Evolutionary conservation across 2,888 invertebrate species (phyloP).

Genomic region (Serripes groenlandicus): DNA sequence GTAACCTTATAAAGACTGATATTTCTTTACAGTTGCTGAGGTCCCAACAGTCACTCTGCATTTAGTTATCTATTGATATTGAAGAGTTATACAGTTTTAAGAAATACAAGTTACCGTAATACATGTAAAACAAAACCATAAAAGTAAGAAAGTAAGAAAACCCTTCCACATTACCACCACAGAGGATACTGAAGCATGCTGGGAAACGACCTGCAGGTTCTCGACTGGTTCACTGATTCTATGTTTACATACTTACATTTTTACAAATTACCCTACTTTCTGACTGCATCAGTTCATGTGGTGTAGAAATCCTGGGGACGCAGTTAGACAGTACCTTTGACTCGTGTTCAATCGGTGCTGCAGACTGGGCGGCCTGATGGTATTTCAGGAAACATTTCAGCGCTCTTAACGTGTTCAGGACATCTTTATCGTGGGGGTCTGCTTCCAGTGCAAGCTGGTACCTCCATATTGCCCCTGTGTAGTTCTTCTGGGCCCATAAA

Average conservation of each 20-base stretch:
- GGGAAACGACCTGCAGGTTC: slow-evolving; percentile 28
- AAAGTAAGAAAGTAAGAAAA: neutral
- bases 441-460: slow-evolving; percentile 84
- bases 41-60: too few relatives aligned
- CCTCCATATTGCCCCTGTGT: slow-evolving; percentile 84
- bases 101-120: too few relatives aligned
- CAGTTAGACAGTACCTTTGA: slow-evolving; percentile 67
- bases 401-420: slow-evolving; percentile 81
- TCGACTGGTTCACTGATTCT: slow-evolving; percentile 15
- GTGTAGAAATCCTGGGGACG: slow-evolving; percentile 34
- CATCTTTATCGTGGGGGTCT: slow-evolving; percentile 80
- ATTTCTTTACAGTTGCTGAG: too few relatives aligned
- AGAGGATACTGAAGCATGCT: slow-evolving; percentile 23
- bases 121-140: neutral
- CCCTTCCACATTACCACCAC: slow-evolving; percentile 19
- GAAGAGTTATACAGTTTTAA: too few relatives aligned
- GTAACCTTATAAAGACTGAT: too few relatives aligned
- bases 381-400: slow-evolving; percentile 84
- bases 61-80: too few relatives aligned
- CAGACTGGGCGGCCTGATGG: slow-evolving; percentile 81
- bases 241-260: slow-evolving; percentile 75
- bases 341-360: slow-evolving; percentile 76
- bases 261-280: slow-evolving; percentile 84
- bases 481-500: slow-evolving; percentile 89
- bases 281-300: slow-evolving; percentile 64